These are phyloP conservation scores for Melanargia galathea DNA, from an alignment of 2,888 invertebrate species.

Conservation along the genomic window DNA sequence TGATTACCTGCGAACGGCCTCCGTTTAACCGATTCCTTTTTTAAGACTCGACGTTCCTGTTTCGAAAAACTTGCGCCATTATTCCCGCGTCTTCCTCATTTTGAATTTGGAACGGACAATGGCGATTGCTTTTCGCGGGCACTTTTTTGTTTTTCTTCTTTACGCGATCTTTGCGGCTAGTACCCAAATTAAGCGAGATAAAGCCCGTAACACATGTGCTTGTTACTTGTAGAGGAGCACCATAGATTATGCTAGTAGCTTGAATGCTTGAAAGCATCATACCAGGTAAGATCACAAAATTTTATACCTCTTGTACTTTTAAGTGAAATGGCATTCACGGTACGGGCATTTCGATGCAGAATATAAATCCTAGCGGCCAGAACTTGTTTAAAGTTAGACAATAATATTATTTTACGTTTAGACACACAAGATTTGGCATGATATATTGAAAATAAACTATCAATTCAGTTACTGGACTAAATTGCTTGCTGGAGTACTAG, in stretches of 20 bases:
- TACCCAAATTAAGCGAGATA: constrained; percentile 66
- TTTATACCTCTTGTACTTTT: no score
- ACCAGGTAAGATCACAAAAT: no score
- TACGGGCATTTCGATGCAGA: no score
- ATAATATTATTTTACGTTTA: no score
- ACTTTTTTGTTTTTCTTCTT: constrained; percentile 49
- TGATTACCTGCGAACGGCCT: constrained; percentile 80
- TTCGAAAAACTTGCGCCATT: constrained; percentile 74
- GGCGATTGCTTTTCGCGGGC: constrained; percentile 60
- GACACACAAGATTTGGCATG: no score
- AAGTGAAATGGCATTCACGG: no score
- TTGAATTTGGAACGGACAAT: constrained; percentile 77
- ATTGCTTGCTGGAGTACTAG: no score
- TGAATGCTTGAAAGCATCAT: no score
- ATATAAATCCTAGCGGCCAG: no score
- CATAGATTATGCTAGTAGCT: not conserved
- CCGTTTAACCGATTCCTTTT: constrained; percentile 79
- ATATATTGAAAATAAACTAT: no score
- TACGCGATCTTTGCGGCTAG: constrained; percentile 34
- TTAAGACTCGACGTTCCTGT: constrained; percentile 78
- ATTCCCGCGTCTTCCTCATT: constrained; percentile 78
- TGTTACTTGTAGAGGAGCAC: not conserved
- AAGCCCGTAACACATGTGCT: constrained; percentile 20
- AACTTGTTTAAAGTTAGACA: no score
- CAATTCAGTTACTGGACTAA: no score